phyloP scores from a whole-genome alignment of 2,113 vertebrate species.

The Marcusenius ussheri region DNA sequence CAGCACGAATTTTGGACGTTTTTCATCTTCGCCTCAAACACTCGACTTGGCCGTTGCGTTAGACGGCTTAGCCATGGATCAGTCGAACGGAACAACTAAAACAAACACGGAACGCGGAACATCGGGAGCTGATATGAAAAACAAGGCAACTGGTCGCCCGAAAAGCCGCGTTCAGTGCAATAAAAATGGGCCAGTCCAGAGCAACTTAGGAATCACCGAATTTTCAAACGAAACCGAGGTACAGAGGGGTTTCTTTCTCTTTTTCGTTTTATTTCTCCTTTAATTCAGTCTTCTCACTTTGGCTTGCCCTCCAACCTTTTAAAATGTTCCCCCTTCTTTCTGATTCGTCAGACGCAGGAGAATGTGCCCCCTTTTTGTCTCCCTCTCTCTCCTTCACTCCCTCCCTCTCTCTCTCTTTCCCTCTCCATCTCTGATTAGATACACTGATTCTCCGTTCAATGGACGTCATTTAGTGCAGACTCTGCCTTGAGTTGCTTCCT shows the following conservation, averaged over 20 bases:
- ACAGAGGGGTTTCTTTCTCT: slow-evolving; percentile 59
- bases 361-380: slow-evolving; percentile 81
- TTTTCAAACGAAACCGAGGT: slow-evolving; percentile 63
- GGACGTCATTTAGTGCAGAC: slow-evolving; percentile 98
- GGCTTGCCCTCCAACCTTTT: slow-evolving; percentile 91
- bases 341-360: slow-evolving; percentile 91
- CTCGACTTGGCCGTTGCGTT: slow-evolving; percentile 32
- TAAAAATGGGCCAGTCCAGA: slow-evolving; percentile 52
- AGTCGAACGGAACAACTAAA: slow-evolving; percentile 38
- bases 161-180: slow-evolving; percentile 45
- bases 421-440: slow-evolving; percentile 93
- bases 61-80: slow-evolving; percentile 42
- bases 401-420: slow-evolving; percentile 59
- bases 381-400: slow-evolving; percentile 59
- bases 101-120: slow-evolving; percentile 49
- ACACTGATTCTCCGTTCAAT: slow-evolving; percentile 97
- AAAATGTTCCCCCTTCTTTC: slow-evolving; percentile 82
- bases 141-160: slow-evolving; percentile 50
- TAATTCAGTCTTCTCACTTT: slow-evolving; percentile 77
- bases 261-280: slow-evolving; percentile 50
- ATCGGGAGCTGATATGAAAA: slow-evolving; percentile 54
- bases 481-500: slow-evolving; percentile 94
- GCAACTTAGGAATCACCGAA: slow-evolving; percentile 53
- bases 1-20: slow-evolving; percentile 34
- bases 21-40: slow-evolving; percentile 26